phyloP scores from a whole-genome alignment of 2,888 invertebrate species.

The Pomacea canaliculata region DNA sequence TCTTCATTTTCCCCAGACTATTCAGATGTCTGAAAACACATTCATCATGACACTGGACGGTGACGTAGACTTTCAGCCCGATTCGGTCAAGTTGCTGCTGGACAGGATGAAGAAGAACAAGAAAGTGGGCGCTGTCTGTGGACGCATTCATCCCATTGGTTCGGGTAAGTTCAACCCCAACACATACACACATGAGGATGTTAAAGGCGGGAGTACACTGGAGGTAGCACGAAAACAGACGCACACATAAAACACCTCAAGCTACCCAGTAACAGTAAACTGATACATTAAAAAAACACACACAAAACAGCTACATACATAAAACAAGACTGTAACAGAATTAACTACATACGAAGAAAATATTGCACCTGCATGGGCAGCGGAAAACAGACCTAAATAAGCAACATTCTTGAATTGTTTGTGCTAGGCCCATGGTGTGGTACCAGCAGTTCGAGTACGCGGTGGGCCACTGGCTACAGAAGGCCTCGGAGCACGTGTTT shows the following conservation, averaged over 20 bases:
- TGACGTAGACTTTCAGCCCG: slow-evolving; percentile 93
- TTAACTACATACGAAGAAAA: no score
- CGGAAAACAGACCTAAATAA: no score
- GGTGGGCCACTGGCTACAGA: slow-evolving; percentile 99
- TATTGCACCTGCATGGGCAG: no score
- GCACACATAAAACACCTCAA: no score
- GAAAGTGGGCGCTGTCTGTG: slow-evolving; percentile 96
- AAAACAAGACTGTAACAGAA: no score
- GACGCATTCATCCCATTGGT: slow-evolving; percentile 97
- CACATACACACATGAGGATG: not conserved
- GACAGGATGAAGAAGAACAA: slow-evolving; percentile 99
- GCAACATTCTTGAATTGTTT: not conserved
- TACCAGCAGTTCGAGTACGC: slow-evolving; percentile 99
- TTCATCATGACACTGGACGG: slow-evolving; percentile 95
- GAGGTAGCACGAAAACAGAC: no score
- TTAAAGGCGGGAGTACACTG: no score
- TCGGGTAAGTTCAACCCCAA: slow-evolving; percentile 62
- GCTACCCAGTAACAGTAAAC: no score
- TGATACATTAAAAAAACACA: no score
- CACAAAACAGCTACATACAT: no score
- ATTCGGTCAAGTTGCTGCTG: slow-evolving; percentile 91
- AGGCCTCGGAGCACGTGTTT: slow-evolving; percentile 99
- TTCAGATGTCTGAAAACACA: slow-evolving; percentile 83
- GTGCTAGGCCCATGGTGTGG: slow-evolving; percentile 92
- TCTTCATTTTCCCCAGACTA: slow-evolving; percentile 30